phyloP scores from a whole-genome alignment of 2,888 invertebrate species.

The Congeria kusceri region DNA sequence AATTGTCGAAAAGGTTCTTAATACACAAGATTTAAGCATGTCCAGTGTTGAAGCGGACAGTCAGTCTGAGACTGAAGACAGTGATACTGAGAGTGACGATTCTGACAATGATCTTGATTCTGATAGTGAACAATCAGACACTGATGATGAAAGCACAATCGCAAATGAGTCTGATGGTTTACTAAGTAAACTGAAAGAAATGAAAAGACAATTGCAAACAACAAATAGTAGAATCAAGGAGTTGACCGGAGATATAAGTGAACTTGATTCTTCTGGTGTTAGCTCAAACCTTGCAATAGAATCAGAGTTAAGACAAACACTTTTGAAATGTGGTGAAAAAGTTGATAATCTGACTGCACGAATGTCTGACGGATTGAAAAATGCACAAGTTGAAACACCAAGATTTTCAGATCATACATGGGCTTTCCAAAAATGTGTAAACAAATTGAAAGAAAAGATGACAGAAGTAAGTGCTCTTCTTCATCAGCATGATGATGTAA shows the following conservation, averaged over 20 bases:
- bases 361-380: constrained; percentile 65
- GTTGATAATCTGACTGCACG: constrained; percentile 68
- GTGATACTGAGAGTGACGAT: constrained; percentile 64
- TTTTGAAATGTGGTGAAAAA: constrained; percentile 72
- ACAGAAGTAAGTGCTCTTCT: constrained; percentile 67
- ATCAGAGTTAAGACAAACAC: constrained; percentile 58
- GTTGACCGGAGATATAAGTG: constrained; percentile 64
- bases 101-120: constrained; percentile 65
- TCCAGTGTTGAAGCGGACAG: constrained; percentile 51
- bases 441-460: constrained; percentile 72
- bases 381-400: constrained; percentile 57
- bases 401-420: constrained; percentile 61
- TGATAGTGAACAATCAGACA: constrained; percentile 60
- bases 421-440: constrained; percentile 74
- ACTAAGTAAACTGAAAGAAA: constrained; percentile 72
- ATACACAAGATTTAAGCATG: constrained; percentile 54
- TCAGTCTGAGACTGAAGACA: constrained; percentile 60
- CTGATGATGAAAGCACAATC: constrained; percentile 52
- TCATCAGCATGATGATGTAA: constrained; percentile 74
- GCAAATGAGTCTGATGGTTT: constrained; percentile 61
- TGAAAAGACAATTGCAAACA: constrained; percentile 72
- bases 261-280: constrained; percentile 41
- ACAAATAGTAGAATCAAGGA: constrained; percentile 72
- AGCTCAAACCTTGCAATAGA: constrained; percentile 51
- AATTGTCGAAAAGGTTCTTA: constrained; percentile 71